Conservation (phyloP, 2,888 invertebrate species). For the Ischnura elegans region DNA sequence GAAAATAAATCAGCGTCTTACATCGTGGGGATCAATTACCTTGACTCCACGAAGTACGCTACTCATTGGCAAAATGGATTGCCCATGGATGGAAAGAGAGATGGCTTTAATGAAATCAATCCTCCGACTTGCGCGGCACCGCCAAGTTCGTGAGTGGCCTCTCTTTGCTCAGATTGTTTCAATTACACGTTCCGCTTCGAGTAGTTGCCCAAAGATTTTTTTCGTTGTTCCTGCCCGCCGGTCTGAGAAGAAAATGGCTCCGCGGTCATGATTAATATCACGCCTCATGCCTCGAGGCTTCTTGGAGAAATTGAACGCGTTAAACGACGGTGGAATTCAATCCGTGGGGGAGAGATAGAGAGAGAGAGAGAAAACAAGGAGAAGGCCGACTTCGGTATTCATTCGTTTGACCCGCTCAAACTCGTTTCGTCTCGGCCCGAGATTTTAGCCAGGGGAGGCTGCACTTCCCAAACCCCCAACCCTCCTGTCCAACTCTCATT, state of each 20-base stretch:
- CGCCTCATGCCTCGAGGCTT: neutral
- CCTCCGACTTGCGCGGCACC: neutral
- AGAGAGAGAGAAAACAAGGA: no score
- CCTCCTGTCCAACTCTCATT: neutral
- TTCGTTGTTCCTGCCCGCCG: neutral
- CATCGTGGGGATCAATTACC: no score
- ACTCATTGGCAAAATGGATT: no score
- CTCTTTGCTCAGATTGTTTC: constrained; percentile 10
- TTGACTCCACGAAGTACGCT: no score
- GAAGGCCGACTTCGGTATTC: neutral
- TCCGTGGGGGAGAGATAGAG: no score
- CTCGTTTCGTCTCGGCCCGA: neutral
- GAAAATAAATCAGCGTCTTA: no score
- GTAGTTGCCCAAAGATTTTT: neutral
- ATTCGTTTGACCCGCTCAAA: neutral
- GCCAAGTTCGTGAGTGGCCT: neutral
- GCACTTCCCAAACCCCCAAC: neutral
- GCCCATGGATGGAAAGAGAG: no score
- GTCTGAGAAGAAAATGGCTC: neutral
- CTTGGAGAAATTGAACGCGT: constrained; percentile 7
- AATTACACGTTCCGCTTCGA: neutral
- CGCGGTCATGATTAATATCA: neutral
- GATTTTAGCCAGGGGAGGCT: neutral
- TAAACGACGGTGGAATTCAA: neutral
- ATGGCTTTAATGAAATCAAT: neutral